These are phyloP conservation scores for Epinotia demarniana DNA, from an alignment of 2,888 invertebrate genomes.

Conservation along the genomic window DNA sequence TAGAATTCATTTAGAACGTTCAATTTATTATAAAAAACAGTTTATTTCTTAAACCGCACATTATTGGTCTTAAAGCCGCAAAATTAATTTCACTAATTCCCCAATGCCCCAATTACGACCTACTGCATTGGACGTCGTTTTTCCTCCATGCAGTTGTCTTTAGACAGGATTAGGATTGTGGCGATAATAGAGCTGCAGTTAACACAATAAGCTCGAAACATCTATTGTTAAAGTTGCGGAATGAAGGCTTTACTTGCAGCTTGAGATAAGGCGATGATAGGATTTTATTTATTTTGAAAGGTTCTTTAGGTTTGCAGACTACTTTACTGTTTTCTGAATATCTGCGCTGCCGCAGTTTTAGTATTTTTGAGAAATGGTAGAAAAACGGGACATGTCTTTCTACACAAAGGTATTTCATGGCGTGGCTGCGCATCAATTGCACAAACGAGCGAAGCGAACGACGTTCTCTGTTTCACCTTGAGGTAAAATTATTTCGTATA, in stretches of 20 bases:
- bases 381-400: no score
- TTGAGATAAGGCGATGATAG: conserved; percentile 12
- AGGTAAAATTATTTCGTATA: no score
- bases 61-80: neutral
- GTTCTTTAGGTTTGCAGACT: neutral
- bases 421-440: no score
- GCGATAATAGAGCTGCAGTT: conserved; percentile 46
- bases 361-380: no score
- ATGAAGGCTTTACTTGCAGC: conserved; percentile 17
- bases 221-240: conserved; percentile 25
- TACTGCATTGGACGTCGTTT: conserved; percentile 28
- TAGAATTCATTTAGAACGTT: neutral
- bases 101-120: conserved; percentile 1
- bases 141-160: conserved; percentile 46
- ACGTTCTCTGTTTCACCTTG: no score
- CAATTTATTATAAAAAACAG: neutral
- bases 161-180: conserved; percentile 48
- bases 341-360: neutral
- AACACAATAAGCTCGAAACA: conserved; percentile 46
- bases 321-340: neutral
- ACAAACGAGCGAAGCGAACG: no score
- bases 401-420: no score
- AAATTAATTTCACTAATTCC: conserved; percentile 25
- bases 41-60: neutral
- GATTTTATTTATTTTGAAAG: conserved; percentile 26